Evolutionary conservation across 1,140 invertebrate genomes (phyloP), one percentile per base, ranked within the genome.

Genomic region (Archivesica marissinica): DNA sequence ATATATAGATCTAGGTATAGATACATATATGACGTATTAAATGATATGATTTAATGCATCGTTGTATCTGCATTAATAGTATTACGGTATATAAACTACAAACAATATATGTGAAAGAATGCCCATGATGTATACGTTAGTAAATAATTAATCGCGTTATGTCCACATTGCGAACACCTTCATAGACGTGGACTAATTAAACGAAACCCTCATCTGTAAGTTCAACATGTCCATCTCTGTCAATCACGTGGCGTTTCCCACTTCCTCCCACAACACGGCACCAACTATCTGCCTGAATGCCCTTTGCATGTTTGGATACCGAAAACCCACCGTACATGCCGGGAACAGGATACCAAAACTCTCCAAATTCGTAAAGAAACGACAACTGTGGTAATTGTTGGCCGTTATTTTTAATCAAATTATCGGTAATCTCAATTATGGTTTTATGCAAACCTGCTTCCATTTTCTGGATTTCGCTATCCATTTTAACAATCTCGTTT

Each of bases 281-380:
- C 77, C 76, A 86, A 23, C 84, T 86, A 30, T 20, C 28, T 20
- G 70, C 70, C 54, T 86, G 35, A 20, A 86, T 75, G 9, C 84
- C 84, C 25, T 86, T 66, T 11, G 74, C 70, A 47, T 30, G 41
- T 66, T 52, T 38, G 1, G 33, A 2, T 11, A 86, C 56, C 11
- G 20, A 39, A 38, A 86, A 86, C 0, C 84, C 84, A 0, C 84
- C 84, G 64, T 86, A 86, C 76, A 86, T 86, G 6, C 84, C 84
- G 2, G 84, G 77, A 20, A 86, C 68, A 0, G 77, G 54, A 68
- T 74, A 86, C 33, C 72, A 86, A 44, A 86, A 77, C 11, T 52
- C 25, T 59, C 47, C 64, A n/a, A 35, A 59, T 52, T 82, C 79
- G 54, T 47, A 76, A 17, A 86, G 64, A 61, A 70, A 75, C 11